Evolutionary conservation across 2,113 vertebrate genomes (phyloP), one percentile per base, ranked within the genome.

Genomic region (Platysteira castanea): DNA sequence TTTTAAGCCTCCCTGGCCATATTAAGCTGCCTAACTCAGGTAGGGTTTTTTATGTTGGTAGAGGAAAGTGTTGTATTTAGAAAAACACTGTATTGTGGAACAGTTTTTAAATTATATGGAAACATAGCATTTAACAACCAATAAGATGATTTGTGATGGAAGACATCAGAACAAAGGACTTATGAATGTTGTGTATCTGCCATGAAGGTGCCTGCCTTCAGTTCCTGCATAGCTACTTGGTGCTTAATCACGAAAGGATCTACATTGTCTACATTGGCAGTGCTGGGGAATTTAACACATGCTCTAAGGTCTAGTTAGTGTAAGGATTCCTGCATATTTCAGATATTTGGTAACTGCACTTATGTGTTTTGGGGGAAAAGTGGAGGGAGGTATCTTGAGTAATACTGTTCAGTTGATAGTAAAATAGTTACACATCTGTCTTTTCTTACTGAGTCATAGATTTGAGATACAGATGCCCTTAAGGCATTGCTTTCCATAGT

Each of bases 261-360:
- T 41, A 41, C 13, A 41, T 13, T 54, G 44, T 67, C 35, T 69
- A 3, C 10, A 0, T 44, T 84, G 76, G 56, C 44, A 80, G 17
- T 42, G 17, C 59, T 90, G 47, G 17, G 42, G 47, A 88, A 68
- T 84, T 80, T 78, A 71, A 68, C 47, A 31, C 4, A 4, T 91
- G 73, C 53, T 88, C 22, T 60, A 13, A 46, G 53, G 35, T 64
- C 47, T 95, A 28, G 26, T 81, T 96, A 56, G 56, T 47, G 16
- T 94, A 56, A 92, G 52, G 64, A 88, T 95, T 93, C 79, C 39
- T 92, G 24, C 73, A 24, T 89, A 30, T 81, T 59, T 93, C 44
- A 92, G 78, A 52, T 87, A 67, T 15, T 84, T 91, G 31, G 17
- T 81, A 84, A 74, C 56, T 80, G 30, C 20, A 13, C 35, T 59